These are phyloP conservation scores for Rhaphigaster nebulosa DNA, from an alignment of 2,888 invertebrate species.

Conservation along the genomic window DNA sequence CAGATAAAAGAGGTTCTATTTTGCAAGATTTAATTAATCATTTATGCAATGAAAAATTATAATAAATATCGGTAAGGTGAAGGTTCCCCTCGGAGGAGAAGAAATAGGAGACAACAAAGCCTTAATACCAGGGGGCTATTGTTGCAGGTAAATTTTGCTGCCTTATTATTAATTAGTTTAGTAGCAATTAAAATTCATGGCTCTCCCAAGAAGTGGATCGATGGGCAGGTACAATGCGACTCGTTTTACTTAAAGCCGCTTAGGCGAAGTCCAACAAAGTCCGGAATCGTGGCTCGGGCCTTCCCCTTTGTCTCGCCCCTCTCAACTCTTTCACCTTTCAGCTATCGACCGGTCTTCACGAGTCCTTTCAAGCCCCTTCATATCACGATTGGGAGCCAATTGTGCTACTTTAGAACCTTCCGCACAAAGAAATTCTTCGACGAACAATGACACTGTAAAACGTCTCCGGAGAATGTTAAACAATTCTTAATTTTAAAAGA, in stretches of 20 bases:
- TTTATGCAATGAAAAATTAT: too few relatives aligned
- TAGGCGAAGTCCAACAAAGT: constrained; percentile 20
- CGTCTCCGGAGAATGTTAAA: neutral
- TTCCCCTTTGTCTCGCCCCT: neutral
- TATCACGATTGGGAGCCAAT: constrained; percentile 40
- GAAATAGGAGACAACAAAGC: neutral
- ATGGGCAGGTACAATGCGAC: neutral
- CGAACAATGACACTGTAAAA: neutral
- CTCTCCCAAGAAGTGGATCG: neutral
- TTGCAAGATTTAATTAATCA: too few relatives aligned
- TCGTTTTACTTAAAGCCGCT: constrained; percentile 26
- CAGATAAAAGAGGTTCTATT: too few relatives aligned
- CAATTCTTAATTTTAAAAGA: neutral
- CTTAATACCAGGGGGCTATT: neutral
- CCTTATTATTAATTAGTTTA: constrained; percentile 28
- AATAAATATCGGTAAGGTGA: too few relatives aligned
- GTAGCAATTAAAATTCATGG: neutral
- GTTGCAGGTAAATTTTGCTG: neutral
- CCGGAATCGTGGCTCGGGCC: neutral
- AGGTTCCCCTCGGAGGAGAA: too few relatives aligned
- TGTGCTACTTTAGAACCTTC: constrained; percentile 30
- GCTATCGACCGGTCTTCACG: constrained; percentile 8
- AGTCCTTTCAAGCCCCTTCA: constrained; percentile 26
- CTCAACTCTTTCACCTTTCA: constrained; percentile 30
- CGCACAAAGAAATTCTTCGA: constrained; percentile 13